A percentile compares a stretch with the other conserved stretches of the same genome.
phyloP scores from a whole-genome alignment of 2,888 invertebrate genomes.

The Dysmachus trigonus region DNA sequence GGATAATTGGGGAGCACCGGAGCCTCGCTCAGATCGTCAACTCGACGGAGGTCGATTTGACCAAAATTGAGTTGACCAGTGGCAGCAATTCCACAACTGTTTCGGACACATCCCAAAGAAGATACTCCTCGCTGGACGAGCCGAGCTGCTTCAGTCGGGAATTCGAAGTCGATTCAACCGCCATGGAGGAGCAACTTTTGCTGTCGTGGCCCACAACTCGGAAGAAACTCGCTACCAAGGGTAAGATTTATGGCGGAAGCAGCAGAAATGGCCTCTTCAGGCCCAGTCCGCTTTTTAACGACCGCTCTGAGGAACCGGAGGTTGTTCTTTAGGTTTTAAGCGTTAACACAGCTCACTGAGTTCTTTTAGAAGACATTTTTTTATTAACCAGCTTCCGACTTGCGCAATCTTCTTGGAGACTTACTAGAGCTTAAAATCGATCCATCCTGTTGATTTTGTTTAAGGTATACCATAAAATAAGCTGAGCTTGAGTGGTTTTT shows the following conservation, averaged over 20 bases:
- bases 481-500: neutral
- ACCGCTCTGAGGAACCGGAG: constrained; percentile 50
- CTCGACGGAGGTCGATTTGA: constrained; percentile 51
- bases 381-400: neutral
- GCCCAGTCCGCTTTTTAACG: constrained; percentile 48
- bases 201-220: constrained; percentile 68
- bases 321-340: constrained; percentile 45
- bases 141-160: constrained; percentile 57
- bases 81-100: constrained; percentile 66
- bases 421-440: neutral
- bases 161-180: constrained; percentile 53
- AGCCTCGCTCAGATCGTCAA: constrained; percentile 31
- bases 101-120: constrained; percentile 58
- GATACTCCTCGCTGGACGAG: constrained; percentile 63
- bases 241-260: constrained; percentile 39
- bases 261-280: constrained; percentile 42
- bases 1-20: constrained; percentile 57
- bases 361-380: neutral
- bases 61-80: constrained; percentile 53
- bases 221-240: constrained; percentile 52
- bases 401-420: neutral
- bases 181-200: constrained; percentile 66
- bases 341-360: neutral
- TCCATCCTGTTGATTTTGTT: neutral
- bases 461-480: neutral